Base-by-base conservation (phyloP, 2,797 vertebrate genomes). In the Otolemur crassicaudatus region DNA sequence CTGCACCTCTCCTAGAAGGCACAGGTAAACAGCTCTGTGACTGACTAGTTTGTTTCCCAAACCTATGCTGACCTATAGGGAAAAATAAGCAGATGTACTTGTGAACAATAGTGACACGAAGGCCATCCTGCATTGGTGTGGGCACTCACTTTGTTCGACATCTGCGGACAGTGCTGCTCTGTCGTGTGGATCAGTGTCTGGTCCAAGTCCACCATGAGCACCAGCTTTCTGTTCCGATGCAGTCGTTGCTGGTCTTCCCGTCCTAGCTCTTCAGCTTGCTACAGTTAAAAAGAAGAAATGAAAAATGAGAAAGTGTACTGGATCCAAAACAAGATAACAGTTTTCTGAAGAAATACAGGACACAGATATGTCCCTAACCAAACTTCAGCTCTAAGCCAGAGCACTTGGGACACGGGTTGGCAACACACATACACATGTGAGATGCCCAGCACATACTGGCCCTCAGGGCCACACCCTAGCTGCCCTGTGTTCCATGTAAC, bases 171-270 rank as follows among this genome's bases (percentile, higher is more conserved):
- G 98, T 99, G 99, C 97, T 99, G 99, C 94, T 99, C 99, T 0
- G 99, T 99, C 7, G 99, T 99, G 98, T 99, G 99, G 97, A 99
- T 99, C 96, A 99, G 98, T 0, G 99, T 99, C 99, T 99, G 99
- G 98, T 99, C 99, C 98, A 99, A 98, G 97, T 99, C 99, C 92
- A 99, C 99, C 99, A 99, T 99, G 19, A 99, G 99, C 84, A 99
- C 99, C 84, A 99, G 98, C 96, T 99, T 99, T 79, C 98, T 99
- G 98, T 99, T 99, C 65, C 99, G 98, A 87, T 99, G 99, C 10
- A 99, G 99, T 72, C 99, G 98, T 94, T 99, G 99, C 96, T 99
- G 99, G 98, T 99, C 99, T 97, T 99, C 99, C 95, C 99, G 98
- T 86, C 99, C 99, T 37, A 99, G 98, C 96, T 99, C 98, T 84